These are phyloP conservation scores for Umimayanthus chanpuru DNA, from an alignment of 92 coral and sea anemone genomes.

Conservation along the genomic window DNA sequence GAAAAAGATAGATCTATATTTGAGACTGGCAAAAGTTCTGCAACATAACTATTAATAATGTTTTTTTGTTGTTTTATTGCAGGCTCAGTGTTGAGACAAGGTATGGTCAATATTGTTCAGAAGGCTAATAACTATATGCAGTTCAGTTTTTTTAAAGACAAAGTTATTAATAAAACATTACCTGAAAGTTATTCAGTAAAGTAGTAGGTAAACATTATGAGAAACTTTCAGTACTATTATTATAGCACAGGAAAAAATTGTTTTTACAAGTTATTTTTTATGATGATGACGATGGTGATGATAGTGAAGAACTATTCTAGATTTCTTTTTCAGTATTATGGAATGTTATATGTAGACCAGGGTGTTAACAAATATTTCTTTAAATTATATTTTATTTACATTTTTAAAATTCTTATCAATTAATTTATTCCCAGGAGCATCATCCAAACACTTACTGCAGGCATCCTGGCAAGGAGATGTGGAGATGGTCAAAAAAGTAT, in stretches of 20 bases:
- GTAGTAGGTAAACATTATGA: neutral
- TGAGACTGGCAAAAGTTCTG: neutral
- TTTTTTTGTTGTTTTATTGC: slow-evolving; percentile 3
- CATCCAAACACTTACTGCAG: slow-evolving; percentile 87
- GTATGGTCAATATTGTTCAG: slow-evolving; percentile 14
- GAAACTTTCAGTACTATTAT: no score
- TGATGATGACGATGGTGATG: no score
- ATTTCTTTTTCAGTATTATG: no score
- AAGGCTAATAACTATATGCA: neutral
- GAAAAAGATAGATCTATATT: no score
- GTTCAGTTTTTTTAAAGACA: neutral
- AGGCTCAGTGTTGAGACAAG: slow-evolving; percentile 85
- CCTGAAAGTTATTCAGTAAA: neutral
- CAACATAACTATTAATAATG: neutral
- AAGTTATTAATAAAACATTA: neutral
- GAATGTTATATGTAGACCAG: no score
- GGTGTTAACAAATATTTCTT: neutral
- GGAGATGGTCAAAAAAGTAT: slow-evolving; percentile 70
- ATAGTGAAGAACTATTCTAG: no score
- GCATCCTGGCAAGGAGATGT: slow-evolving; percentile 99
- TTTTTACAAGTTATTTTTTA: no score
- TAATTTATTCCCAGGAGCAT: slow-evolving; percentile 60
- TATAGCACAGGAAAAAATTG: no score
- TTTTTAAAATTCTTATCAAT: neutral
- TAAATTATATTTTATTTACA: neutral